Percentiles rank a stretch among this genome's conserved stretches.
These are phyloP conservation scores for Drosophila subsilvestris DNA, from an alignment of 2,888 invertebrate genomes.

Conservation along the genomic window DNA sequence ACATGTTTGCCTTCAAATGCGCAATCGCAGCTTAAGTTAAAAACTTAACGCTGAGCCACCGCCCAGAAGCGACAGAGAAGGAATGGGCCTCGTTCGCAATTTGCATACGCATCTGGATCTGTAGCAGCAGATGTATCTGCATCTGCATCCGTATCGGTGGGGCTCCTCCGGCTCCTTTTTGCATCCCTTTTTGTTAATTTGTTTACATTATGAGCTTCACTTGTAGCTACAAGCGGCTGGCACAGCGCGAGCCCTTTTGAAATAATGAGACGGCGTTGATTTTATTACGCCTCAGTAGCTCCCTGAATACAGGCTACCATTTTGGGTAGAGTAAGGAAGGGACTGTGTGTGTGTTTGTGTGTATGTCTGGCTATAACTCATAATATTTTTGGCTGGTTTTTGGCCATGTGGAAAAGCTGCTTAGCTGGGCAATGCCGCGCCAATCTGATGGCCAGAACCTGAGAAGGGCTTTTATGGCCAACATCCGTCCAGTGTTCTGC, in stretches of 20 bases:
- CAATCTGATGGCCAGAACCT: conserved; percentile 27
- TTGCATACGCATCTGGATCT: conserved; percentile 47
- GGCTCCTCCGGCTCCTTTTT: background rate
- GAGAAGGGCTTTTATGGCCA: conserved; percentile 53
- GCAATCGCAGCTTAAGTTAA: conserved; percentile 81
- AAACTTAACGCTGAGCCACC: conserved; percentile 73
- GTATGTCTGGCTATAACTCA: conserved; percentile 52
- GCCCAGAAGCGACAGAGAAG: conserved; percentile 77
- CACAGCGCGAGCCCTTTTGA: conserved; percentile 73
- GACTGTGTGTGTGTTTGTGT: background rate
- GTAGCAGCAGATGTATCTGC: conserved; percentile 3
- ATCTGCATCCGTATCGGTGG: background rate
- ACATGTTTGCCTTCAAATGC: conserved; percentile 84
- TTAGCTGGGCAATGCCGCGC: conserved; percentile 61
- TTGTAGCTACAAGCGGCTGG: conserved; percentile 74
- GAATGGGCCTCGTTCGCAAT: conserved; percentile 36
- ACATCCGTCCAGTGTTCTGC: conserved; percentile 53
- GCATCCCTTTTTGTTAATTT: conserved; percentile 78
- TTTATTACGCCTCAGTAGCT: conserved; percentile 60
- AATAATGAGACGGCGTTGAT: conserved; percentile 76
- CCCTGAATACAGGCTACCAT: background rate
- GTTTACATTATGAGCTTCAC: conserved; percentile 83
- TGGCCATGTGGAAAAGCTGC: conserved; percentile 63
- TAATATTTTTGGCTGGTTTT: conserved; percentile 56
- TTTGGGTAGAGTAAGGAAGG: background rate